Conservation (phyloP, 1,140 invertebrate species). For the Phortica variegata region DNA sequence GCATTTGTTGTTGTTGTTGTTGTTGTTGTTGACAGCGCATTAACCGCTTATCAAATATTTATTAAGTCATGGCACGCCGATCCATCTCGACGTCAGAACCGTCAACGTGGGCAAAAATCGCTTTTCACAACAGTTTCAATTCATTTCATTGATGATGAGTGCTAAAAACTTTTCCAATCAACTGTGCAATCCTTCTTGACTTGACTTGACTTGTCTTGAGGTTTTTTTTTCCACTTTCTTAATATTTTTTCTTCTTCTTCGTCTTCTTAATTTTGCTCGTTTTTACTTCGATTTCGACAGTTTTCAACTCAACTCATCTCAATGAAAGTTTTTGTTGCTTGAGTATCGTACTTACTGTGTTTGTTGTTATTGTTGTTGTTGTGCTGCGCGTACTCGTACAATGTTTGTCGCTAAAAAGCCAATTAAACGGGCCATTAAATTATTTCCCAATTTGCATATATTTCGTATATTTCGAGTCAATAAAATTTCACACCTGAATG, state of each 20-base stretch:
- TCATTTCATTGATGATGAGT: slow-evolving; percentile 12
- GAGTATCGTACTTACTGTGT: not conserved
- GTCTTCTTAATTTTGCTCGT: slow-evolving; percentile 1
- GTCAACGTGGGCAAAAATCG: too few relatives aligned
- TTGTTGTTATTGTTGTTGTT: slow-evolving; percentile 21
- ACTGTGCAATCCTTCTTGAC: slow-evolving; percentile 38
- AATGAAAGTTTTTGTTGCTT: too few relatives aligned
- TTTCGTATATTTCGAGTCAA: slow-evolving; percentile 50
- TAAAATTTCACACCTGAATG: slow-evolving; percentile 52
- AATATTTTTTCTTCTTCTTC: too few relatives aligned
- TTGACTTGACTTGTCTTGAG: not conserved
- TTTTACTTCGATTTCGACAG: slow-evolving; percentile 1
- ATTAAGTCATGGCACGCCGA: slow-evolving; percentile 36
- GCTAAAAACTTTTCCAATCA: slow-evolving; percentile 47
- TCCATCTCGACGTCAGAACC: too few relatives aligned
- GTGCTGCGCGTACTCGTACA: slow-evolving; percentile 24
- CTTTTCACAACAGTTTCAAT: too few relatives aligned
- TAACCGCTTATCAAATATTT: slow-evolving; percentile 51
- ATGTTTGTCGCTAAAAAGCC: slow-evolving; percentile 52
- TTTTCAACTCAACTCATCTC: too few relatives aligned
- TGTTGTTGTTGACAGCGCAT: slow-evolving; percentile 25
- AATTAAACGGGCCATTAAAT: slow-evolving; percentile 54
- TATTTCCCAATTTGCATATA: slow-evolving; percentile 54
- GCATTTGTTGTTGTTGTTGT: too few relatives aligned
- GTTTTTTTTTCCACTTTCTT: not conserved